Conservation (phyloP, 2,113 vertebrate genomes). For the Lamprotornis superbus region DNA sequence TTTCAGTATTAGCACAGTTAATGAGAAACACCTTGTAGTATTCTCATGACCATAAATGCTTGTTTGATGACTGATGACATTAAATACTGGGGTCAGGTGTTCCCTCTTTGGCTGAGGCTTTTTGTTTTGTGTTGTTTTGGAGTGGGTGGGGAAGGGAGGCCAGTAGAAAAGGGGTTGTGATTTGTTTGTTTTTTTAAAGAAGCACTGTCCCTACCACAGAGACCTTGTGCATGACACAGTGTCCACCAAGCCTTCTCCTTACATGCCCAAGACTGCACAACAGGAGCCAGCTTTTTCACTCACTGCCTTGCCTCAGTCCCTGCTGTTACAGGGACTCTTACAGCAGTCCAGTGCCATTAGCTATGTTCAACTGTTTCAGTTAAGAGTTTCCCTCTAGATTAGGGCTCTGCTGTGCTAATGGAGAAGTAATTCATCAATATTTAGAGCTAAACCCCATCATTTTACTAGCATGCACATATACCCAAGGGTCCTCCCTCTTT, state of each 20-base stretch:
- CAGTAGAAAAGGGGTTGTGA: neutral
- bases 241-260: neutral
- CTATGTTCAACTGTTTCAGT: neutral
- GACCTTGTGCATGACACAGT: fast-evolving
- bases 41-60: neutral
- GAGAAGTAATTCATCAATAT: neutral
- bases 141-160: neutral
- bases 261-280: neutral
- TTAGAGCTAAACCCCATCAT: neutral
- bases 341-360: neutral
- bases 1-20: neutral
- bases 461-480: neutral
- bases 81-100: neutral
- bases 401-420: neutral
- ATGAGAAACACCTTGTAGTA: neutral
- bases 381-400: neutral
- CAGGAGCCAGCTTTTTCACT: neutral
- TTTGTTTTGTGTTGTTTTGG: neutral
- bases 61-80: neutral
- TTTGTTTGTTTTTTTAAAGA: neutral
- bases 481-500: neutral
- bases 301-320: neutral
- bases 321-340: neutral
- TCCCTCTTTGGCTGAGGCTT: neutral
- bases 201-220: neutral